phyloP scores from a whole-genome alignment of 2,113 vertebrate species.

The Diadophis punctatus region DNA sequence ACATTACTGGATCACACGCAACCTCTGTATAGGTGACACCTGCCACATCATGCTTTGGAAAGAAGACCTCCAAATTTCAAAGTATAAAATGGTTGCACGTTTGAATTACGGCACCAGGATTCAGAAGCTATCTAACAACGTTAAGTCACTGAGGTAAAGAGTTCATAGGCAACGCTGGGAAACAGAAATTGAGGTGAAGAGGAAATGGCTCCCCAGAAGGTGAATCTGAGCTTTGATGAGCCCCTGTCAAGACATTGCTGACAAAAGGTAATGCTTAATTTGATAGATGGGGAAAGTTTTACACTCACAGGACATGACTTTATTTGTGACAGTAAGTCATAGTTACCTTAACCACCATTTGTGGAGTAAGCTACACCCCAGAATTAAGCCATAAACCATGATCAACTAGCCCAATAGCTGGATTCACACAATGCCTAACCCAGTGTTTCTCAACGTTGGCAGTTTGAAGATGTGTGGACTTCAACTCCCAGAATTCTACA shows the following conservation, averaged over 20 bases:
- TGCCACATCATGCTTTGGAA: neutral
- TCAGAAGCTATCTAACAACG: neutral
- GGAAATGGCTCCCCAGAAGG: neutral
- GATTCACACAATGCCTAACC: neutral
- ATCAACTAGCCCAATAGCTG: neutral
- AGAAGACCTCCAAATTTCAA: neutral
- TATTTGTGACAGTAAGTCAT: neutral
- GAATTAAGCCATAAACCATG: neutral
- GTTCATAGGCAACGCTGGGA: neutral
- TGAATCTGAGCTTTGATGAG: neutral
- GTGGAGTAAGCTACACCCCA: neutral
- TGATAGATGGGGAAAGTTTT: neutral
- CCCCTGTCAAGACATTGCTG: neutral
- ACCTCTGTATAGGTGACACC: neutral
- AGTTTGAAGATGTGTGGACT: too few relatives aligned
- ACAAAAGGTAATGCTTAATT: neutral
- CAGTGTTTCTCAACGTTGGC: too few relatives aligned
- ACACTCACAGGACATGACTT: neutral
- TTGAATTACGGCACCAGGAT: neutral
- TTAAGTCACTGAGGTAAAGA: neutral
- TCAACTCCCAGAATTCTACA: too few relatives aligned
- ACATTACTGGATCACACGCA: slow-evolving; percentile 5
- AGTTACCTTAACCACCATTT: neutral
- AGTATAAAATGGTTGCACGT: neutral
- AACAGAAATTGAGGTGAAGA: neutral